These are phyloP conservation scores for Helleia helle DNA, from an alignment of 2,888 invertebrate species.

Conservation along the genomic window DNA sequence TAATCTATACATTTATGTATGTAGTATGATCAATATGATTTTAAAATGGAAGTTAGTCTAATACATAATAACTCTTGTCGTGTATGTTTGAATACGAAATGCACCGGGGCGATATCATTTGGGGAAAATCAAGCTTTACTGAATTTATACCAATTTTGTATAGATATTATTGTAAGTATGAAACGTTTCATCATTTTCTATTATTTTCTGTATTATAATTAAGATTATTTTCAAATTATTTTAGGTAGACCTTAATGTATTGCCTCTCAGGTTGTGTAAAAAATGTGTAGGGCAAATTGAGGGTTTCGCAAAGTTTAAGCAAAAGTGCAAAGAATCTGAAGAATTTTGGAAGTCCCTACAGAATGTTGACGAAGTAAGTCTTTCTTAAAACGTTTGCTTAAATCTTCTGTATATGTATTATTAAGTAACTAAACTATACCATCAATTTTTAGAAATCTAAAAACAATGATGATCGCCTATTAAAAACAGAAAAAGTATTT, in stretches of 20 bases:
- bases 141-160: constrained; percentile 31
- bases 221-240: background rate
- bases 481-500: background rate
- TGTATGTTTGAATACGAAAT: constrained; percentile 30
- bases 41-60: background rate
- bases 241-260: constrained; percentile 5
- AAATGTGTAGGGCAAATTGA: constrained; percentile 29
- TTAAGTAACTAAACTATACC: too few species aligned
- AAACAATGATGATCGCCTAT: background rate
- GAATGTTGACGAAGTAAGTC: background rate
- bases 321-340: constrained; percentile 31
- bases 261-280: constrained; percentile 17
- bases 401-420: too few species aligned
- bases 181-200: background rate
- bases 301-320: constrained; percentile 32
- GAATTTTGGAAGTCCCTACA: constrained; percentile 29
- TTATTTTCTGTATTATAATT: background rate
- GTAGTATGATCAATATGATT: too few species aligned
- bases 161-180: constrained; percentile 38
- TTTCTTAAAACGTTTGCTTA: too few species aligned
- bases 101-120: constrained; percentile 21
- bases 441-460: background rate
- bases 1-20: too few species aligned
- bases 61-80: constrained; percentile 27
- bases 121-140: constrained; percentile 26